phyloP scores from a whole-genome alignment of 2,797 vertebrate species.

The Gymnoscopelus braueri region DNA sequence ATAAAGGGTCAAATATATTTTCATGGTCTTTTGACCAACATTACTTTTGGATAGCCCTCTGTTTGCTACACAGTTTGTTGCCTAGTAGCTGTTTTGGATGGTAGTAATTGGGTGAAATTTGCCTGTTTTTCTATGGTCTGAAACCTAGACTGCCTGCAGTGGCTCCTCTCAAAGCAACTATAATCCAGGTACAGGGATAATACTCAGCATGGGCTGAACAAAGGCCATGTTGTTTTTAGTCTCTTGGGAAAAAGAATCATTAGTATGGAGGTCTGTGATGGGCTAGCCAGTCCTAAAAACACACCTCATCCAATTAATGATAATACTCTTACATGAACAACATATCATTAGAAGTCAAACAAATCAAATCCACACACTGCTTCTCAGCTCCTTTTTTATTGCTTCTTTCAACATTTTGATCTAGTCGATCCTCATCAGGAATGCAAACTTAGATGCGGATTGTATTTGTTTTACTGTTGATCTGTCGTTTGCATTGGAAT shows the following conservation, averaged over 20 bases:
- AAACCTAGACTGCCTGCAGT: conserved; percentile 43
- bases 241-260: conserved; percentile 52
- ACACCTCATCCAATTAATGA: not conserved
- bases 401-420: too few relatives aligned
- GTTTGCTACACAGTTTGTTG: not conserved
- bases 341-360: too few relatives aligned
- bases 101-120: conserved; percentile 36
- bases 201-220: conserved; percentile 50
- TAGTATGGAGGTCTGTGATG: conserved; percentile 33
- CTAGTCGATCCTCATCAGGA: too few relatives aligned
- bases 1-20: not conserved
- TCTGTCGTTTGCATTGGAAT: too few relatives aligned
- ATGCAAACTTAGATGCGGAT: too few relatives aligned
- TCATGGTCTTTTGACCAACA: conserved; percentile 1
- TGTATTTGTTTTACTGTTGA: too few relatives aligned
- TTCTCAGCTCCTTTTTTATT: too few relatives aligned
- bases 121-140: conserved; percentile 37
- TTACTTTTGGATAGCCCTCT: not conserved
- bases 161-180: conserved; percentile 47
- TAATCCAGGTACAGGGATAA: conserved; percentile 76
- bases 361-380: too few relatives aligned
- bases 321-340: not conserved
- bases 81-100: conserved; percentile 8
- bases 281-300: not conserved
- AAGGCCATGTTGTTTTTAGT: conserved; percentile 47